phyloP scores from a whole-genome alignment of 1,140 invertebrate genomes.

The Pachypsylla venusta region DNA sequence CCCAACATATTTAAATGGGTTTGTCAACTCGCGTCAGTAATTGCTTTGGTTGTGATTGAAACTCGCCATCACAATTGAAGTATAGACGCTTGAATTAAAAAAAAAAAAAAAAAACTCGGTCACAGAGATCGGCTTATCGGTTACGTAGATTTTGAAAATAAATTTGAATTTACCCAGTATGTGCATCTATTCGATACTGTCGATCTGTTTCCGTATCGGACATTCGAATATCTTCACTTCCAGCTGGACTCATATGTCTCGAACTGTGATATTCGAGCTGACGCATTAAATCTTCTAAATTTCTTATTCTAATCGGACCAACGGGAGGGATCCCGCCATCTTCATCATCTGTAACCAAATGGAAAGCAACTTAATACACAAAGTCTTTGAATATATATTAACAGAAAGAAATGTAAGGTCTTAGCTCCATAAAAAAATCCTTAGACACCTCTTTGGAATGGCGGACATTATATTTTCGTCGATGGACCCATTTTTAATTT shows the following conservation, averaged over 20 bases:
- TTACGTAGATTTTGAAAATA: neutral
- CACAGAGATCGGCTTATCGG: neutral
- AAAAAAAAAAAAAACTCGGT: neutral
- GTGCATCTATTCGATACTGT: slow-evolving; percentile 61
- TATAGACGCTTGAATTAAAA: too few species aligned
- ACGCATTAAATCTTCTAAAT: slow-evolving; percentile 76
- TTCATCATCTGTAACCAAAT: slow-evolving; percentile 55
- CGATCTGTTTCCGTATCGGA: slow-evolving; percentile 80
- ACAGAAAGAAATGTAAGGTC: too few species aligned
- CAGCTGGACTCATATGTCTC: slow-evolving; percentile 74
- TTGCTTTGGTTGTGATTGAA: too few species aligned
- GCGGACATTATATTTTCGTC: too few species aligned
- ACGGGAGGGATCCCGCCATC: slow-evolving; percentile 49
- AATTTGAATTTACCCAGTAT: slow-evolving; percentile 42
- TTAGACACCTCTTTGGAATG: too few species aligned
- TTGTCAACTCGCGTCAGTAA: too few species aligned
- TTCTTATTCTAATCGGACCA: slow-evolving; percentile 66
- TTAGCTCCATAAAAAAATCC: too few species aligned
- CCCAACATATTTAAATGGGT: too few species aligned
- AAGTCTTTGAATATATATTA: too few species aligned
- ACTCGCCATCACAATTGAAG: too few species aligned
- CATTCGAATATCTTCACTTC: slow-evolving; percentile 80
- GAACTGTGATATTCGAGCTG: slow-evolving; percentile 71
- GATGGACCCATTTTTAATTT: too few species aligned
- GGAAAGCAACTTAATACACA: too few species aligned